Base-by-base conservation (phyloP, 2,888 invertebrate genomes). In the Caenorhabditis doughertyi region DNA sequence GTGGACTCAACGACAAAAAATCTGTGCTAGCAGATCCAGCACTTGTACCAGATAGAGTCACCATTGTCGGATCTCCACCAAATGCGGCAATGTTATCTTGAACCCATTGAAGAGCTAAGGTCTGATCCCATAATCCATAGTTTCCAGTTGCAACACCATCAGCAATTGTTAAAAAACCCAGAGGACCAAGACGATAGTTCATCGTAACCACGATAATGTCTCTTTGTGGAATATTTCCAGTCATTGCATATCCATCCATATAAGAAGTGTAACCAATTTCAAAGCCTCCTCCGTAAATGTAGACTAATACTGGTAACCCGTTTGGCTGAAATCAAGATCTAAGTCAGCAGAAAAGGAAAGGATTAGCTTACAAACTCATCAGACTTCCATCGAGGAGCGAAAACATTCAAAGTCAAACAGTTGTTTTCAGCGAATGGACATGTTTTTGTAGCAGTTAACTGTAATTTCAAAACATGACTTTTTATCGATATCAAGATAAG, bases 41-140 rank as follows among this genome's bases (percentile, higher is more conserved):
- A 77, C 87, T 87, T 49, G 90, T 88, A 7, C 89, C 90, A 56
- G 90, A 90, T n/a, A 90, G 83, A 0, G 91, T 91, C 18, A 91
- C 85, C 53, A 84, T 88, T 21, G 74, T 60, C 0, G 89, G 85
- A 56, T 91, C 83, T 16, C 91, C 91, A n/a, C 90, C 89, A 64
- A 90, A 91, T 0, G 73, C 55, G 0, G 42, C 64, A 18, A 91
- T 90, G 65, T 91, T 90, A 9, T 88, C 73, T 13, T 89, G 81
- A 8, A 91, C 85, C 91, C 91, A 91, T 64, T 85, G 58, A 2
- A 91, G 83, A 9, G 90, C 89, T 23, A 88, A 58, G 18, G 87
- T 83, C 79, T 89, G 89, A 67, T 91, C 91, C 89, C 89, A 89
- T 0, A 89, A 73, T 13, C 89, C 90, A 73, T 83, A 82, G 73